phyloP scores from a whole-genome alignment of 2,113 vertebrate species.

The Sturnus vulgaris region DNA sequence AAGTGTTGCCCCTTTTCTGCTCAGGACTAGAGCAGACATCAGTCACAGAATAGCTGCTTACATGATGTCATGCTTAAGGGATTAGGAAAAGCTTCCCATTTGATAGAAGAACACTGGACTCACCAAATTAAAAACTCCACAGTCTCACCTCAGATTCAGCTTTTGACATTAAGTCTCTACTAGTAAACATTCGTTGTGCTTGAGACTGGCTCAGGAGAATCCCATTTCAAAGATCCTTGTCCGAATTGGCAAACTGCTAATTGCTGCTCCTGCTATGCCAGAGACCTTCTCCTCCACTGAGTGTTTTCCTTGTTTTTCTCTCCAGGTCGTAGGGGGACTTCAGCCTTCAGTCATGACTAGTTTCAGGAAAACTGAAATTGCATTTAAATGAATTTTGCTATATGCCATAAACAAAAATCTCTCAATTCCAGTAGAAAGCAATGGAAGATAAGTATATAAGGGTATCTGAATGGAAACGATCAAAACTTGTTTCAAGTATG shows the following conservation, averaged over 20 bases:
- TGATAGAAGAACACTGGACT: neutral
- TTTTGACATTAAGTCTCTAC: neutral
- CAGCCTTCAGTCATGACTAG: neutral
- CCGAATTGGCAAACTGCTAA: neutral
- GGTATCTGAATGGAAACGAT: neutral
- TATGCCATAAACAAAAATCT: neutral
- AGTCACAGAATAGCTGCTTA: neutral
- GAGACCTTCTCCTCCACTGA: neutral
- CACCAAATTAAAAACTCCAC: neutral
- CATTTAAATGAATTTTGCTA: neutral
- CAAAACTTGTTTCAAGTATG: neutral
- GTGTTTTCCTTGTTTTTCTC: neutral
- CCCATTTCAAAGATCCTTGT: neutral
- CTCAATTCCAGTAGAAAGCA: neutral
- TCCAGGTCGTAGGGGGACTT: neutral
- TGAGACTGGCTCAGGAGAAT: neutral
- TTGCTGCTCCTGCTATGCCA: neutral
- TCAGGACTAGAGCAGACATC: neutral
- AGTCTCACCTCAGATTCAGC: neutral
- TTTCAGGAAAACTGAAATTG: neutral
- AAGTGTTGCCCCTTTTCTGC: neutral
- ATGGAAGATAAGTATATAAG: neutral
- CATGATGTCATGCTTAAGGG: neutral
- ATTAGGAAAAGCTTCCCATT: neutral
- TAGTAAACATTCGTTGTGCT: neutral